Base-by-base conservation (phyloP, 1,140 invertebrate species). In the Temnothorax nylanderi region DNA sequence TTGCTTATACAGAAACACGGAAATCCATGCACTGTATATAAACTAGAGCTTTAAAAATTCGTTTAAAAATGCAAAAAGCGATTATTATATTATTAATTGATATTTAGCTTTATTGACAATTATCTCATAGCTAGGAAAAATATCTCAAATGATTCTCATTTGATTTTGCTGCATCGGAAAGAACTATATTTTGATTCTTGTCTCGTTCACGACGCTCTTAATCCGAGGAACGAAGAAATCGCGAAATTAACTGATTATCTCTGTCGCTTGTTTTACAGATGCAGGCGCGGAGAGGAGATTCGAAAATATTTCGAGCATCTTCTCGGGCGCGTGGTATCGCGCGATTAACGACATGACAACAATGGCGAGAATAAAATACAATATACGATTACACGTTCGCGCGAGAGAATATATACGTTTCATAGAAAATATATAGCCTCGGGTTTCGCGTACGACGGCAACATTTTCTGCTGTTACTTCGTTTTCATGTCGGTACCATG, bases 371-470 rank as follows among this genome's bases (percentile, higher is more conserved):
- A 47, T 47, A 60, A 60, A 62, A 56, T 74, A 56, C 69, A 84
- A 21, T 60, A 21, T 49, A 56, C 26, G 26, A 72, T 82, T 81
- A 81, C 16, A 41, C 51, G 11, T 54, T 34, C 37, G 8, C 44
- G 37, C 47, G 26, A 47, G 13, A 16, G 21, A 69, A 26, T 16
- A 69, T 69, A 69, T 69, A 69, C 21, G 65, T 69, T 69, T 64
- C 60, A 18, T 84, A 88, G 76, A 88, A 88, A 88, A 88, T 76
- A 69, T 71, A 87, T 21, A 44, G 37, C 54, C 51, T 87, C 49
- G 18, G n/a, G 21, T 74, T 74, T 84, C 56, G 21, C 86, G 75
- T 81, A 76, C 85, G 74, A 88, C 56, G 32, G 71, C 8, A 76
- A 67, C 32, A 54, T 81, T 71, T 44, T 78, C 16, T 47, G 26